Evolutionary conservation across 2,888 invertebrate species (phyloP), one percentile per base, ranked within the genome.

Genomic region (Apeira syringaria): DNA sequence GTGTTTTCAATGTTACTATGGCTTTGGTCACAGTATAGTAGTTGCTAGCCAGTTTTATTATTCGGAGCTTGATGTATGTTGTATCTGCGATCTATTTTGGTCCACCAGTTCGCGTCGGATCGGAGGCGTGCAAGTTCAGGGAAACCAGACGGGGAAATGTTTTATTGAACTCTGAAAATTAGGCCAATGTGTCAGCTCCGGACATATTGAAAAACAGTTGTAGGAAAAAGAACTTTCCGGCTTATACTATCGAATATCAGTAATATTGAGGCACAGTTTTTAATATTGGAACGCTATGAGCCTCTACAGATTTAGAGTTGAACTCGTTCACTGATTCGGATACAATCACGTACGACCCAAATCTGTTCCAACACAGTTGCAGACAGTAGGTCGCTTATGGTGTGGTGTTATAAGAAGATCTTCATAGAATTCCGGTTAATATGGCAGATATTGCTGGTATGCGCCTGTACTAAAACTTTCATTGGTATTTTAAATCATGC

Each of bases 121-220:
- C 67, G 66, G 57, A 61, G 62, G 66, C 72, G 77, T 59, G 73
- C 85, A 86, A 85, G 85, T 86, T 86, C 86, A 85, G 73, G 85
- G 83, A 84, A 84, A 80, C 66, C 66, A 72, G 75, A 71, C 68
- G 65, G 62, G 74, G 72, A 74, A 75, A 78, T 75, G 74, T 75
- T 78, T 74, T 80, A 79, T 78, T 72, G 72, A 76, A 76, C 77
- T 68, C 63, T 44, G 58, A 58, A 68, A 79, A 76, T 68, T 77
- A 64, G 76, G 80, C 66, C 79, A 80, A 67, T 70, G 65, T 76
- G 80, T 64, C 76, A 68, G 56, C 45, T 40, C 49, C 40, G 42
- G 45, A 59, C 52, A 55, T 43, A 54, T 52, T 43, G 50, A 13
- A 59, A 41, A 27, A 53, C 34, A 34, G 31, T 20, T 5, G 30